These are phyloP conservation scores for Adela reaumurella DNA, from an alignment of 2,888 invertebrate species.

Conservation along the genomic window DNA sequence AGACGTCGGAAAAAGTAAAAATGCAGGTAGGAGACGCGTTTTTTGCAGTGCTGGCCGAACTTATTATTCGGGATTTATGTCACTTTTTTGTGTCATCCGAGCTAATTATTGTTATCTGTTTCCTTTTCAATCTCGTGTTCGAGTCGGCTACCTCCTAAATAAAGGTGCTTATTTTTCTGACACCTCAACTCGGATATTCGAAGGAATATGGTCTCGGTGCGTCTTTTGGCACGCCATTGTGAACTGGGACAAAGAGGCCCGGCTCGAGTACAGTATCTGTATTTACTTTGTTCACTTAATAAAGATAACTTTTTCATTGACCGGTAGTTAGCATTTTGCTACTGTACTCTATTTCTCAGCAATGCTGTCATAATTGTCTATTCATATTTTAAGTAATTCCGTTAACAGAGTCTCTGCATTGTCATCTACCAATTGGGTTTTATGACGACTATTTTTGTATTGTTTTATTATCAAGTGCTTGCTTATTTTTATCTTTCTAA, in stretches of 20 bases:
- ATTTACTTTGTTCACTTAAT: background rate
- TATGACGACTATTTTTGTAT: no score
- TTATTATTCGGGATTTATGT: conserved; percentile 57
- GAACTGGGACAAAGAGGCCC: conserved; percentile 29
- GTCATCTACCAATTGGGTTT: no score
- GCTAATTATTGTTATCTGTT: conserved; percentile 55
- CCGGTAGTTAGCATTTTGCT: background rate
- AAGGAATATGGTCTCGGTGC: background rate
- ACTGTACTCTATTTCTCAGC: background rate
- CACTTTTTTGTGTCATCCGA: conserved; percentile 48
- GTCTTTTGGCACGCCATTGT: conserved; percentile 22
- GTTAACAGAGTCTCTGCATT: no score
- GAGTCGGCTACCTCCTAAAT: background rate
- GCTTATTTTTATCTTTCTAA: no score
- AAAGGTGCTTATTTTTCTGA: conserved; percentile 43
- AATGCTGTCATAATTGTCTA: no score
- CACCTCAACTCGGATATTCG: conserved; percentile 25
- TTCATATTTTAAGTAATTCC: no score
- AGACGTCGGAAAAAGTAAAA: conserved; percentile 33
- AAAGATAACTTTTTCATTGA: background rate
- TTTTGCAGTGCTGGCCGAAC: conserved; percentile 40
- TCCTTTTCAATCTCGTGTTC: conserved; percentile 32
- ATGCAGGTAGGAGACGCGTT: conserved; percentile 40
- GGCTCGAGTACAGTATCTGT: background rate
- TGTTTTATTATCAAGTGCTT: no score